Evolutionary conservation across 2,888 invertebrate species (phyloP).

Genomic region (Synergus japonicus): DNA sequence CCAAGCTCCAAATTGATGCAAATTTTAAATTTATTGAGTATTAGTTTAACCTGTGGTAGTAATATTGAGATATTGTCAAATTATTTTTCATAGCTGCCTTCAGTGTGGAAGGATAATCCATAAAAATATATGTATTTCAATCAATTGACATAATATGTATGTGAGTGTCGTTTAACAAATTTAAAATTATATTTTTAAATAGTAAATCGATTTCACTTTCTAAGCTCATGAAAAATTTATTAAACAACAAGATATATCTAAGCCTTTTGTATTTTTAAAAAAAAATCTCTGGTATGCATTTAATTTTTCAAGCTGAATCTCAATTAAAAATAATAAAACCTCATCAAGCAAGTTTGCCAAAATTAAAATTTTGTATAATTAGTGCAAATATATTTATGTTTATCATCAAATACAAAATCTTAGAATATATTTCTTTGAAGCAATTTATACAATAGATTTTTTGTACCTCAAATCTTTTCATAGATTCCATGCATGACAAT

Average conservation of each 20-base stretch:
- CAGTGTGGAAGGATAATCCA: conserved; percentile 1
- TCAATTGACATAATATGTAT: neutral
- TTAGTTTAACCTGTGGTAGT: neutral
- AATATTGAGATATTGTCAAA: neutral
- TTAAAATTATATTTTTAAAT: no score
- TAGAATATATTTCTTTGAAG: neutral
- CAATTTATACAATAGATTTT: conserved; percentile 7
- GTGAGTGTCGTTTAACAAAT: no score
- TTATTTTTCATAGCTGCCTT: conserved; percentile 9
- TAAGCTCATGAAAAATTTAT: neutral
- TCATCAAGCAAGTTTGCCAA: neutral
- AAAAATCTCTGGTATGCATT: neutral
- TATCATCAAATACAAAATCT: neutral
- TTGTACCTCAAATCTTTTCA: neutral
- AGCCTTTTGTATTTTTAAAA: neutral
- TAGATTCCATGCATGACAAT: neutral
- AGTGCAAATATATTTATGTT: neutral
- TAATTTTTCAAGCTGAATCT: neutral
- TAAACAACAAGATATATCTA: neutral
- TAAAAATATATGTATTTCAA: neutral
- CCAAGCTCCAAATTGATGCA: neutral
- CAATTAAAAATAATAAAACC: neutral
- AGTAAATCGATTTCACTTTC: neutral
- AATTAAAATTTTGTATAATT: no score
- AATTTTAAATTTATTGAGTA: neutral